Conservation (phyloP, 1,140 invertebrate species). For the Cylas formicarius region DNA sequence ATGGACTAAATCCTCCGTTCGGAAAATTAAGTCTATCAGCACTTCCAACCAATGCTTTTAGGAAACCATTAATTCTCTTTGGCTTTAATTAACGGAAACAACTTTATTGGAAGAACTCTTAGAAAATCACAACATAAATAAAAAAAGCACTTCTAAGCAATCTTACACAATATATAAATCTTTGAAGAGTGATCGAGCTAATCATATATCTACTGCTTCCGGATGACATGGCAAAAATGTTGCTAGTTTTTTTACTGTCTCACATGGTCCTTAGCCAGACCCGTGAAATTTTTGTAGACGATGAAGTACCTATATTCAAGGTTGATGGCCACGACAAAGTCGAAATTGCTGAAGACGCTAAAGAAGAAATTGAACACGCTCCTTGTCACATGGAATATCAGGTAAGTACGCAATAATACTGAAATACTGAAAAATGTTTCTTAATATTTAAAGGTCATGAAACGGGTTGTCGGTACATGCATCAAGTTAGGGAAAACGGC, state of each 20-base stretch:
- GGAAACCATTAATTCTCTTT: too few relatives aligned
- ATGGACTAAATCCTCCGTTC: too few relatives aligned
- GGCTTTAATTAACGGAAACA: too few relatives aligned
- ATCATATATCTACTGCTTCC: too few relatives aligned
- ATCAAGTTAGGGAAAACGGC: constrained; percentile 36
- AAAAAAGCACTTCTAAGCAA: too few relatives aligned
- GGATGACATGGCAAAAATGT: background rate
- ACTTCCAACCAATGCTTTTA: too few relatives aligned
- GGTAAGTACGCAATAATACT: constrained; percentile 22
- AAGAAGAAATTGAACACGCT: constrained; percentile 9
- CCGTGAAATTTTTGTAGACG: constrained; percentile 17
- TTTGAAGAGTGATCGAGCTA: too few relatives aligned
- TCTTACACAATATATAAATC: too few relatives aligned
- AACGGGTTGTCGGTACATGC: constrained; percentile 38
- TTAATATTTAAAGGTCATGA: constrained; percentile 32
- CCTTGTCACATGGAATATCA: constrained; percentile 36
- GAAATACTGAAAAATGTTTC: background rate
- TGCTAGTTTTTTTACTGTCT: background rate
- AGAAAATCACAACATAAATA: too few relatives aligned
- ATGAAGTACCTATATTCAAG: constrained; percentile 15
- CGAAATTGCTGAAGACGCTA: constrained; percentile 6
- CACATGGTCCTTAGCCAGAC: constrained; percentile 7
- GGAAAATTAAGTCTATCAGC: too few relatives aligned
- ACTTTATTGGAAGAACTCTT: too few relatives aligned
- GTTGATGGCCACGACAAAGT: constrained; percentile 3